These are phyloP conservation scores for Anneissia japonica DNA, from an alignment of 35 echinoderm and acorn worm species.

Conservation along the genomic window DNA sequence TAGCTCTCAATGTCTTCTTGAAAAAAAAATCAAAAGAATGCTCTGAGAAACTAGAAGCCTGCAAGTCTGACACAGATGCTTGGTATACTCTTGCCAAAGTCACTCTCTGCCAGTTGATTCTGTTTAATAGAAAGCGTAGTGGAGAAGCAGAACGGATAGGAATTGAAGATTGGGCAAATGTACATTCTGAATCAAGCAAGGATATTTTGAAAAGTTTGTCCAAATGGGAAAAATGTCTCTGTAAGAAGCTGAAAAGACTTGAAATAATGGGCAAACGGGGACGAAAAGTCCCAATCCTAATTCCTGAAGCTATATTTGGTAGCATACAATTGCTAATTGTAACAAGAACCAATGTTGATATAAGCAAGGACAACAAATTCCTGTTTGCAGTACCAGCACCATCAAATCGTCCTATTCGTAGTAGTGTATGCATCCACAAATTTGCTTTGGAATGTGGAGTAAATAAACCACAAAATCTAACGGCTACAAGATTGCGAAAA, in stretches of 20 bases:
- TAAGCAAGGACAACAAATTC: neutral
- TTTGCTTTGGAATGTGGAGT: too few relatives aligned
- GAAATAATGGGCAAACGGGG: constrained; percentile 24
- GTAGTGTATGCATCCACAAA: neutral
- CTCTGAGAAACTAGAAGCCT: neutral
- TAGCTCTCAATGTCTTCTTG: neutral
- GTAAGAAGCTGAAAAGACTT: constrained; percentile 37
- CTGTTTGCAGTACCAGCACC: constrained; percentile 9
- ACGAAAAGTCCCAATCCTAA: constrained; percentile 7
- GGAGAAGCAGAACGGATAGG: constrained; percentile 20
- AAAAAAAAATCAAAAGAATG: constrained; percentile 10
- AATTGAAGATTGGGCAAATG: neutral
- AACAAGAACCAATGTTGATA: constrained; percentile 10
- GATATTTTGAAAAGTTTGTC: constrained; percentile 11
- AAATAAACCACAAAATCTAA: too few relatives aligned
- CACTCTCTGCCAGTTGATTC: constrained; percentile 22
- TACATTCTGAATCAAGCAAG: neutral
- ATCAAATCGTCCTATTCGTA: constrained; percentile 18
- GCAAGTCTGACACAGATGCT: neutral
- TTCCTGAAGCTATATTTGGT: neutral
- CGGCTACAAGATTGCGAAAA: constrained; percentile 3
- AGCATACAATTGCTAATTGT: neutral
- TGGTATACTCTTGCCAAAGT: constrained; percentile 34
- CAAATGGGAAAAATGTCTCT: constrained; percentile 20
- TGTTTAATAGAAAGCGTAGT: constrained; percentile 31